Conservation (phyloP, 1,140 invertebrate species). For the Dendroctonus ponderosae region DNA sequence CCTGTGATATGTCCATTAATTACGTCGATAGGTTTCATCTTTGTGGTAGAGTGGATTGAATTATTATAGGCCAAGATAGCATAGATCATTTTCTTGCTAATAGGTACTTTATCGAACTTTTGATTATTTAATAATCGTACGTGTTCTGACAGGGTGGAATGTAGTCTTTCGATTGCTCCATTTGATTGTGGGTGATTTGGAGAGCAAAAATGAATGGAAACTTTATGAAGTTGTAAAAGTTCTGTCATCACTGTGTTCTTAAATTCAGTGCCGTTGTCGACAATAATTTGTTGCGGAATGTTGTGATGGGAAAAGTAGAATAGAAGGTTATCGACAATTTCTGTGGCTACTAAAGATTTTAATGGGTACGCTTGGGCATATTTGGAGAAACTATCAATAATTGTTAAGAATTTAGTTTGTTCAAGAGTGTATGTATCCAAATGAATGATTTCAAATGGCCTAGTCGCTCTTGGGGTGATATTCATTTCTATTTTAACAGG, state of each 20-base stretch:
- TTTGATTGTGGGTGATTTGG: not conserved
- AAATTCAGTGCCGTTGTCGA: not conserved
- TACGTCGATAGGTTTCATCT: conserved; percentile 1
- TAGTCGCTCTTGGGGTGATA: no score
- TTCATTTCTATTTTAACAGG: no score
- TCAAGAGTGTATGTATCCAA: no score
- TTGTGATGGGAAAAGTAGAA: no score
- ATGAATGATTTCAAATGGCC: no score
- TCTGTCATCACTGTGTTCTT: not conserved
- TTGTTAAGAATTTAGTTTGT: no score
- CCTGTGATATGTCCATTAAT: not conserved
- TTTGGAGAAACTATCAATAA: no score
- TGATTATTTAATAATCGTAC: not conserved
- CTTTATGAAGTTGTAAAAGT: not conserved
- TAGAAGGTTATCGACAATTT: no score
- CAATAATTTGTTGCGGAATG: no score
- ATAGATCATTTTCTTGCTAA: conserved; percentile 2
- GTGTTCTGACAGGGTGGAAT: conserved; percentile 1
- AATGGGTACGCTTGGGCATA: no score
- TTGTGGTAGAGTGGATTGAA: not conserved
- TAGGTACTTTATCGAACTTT: not conserved
- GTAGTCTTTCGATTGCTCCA: not conserved
- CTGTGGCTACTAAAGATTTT: no score
- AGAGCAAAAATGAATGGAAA: not conserved
- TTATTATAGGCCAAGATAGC: conserved; percentile 1